Percentiles rank a stretch among this genome's conserved stretches.
phyloP scores from a whole-genome alignment of 2,797 vertebrate species.

The Poecilia gillii region DNA sequence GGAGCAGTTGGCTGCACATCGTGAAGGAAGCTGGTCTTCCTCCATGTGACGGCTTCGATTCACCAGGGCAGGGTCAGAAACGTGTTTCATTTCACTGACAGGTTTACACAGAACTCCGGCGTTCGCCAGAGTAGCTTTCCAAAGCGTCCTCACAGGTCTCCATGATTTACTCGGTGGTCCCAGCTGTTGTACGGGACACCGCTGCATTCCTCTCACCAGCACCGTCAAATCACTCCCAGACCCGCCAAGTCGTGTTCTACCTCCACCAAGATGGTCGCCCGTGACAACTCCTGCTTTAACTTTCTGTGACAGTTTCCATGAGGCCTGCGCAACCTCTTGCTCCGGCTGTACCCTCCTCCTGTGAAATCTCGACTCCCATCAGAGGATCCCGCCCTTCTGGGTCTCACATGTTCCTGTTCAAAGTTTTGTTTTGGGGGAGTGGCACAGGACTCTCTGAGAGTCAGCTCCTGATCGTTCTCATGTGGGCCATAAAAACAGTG shows the following conservation, averaged over 20 bases:
- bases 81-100: not conserved
- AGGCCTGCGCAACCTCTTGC: not conserved
- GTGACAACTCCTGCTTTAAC: slow-evolving; percentile 17
- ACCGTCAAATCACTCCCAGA: slow-evolving; percentile 34
- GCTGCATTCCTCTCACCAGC: slow-evolving; percentile 11
- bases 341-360: slow-evolving; percentile 15
- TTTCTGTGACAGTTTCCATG: not conserved
- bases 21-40: not conserved
- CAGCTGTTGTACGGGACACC: slow-evolving; percentile 12
- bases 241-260: slow-evolving; percentile 27
- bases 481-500: slow-evolving; percentile 26
- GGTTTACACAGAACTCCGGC: not conserved
- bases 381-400: slow-evolving; percentile 43
- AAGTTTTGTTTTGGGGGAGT: slow-evolving; percentile 19
- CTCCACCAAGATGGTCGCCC: slow-evolving; percentile 28
- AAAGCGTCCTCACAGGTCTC: slow-evolving; percentile 10
- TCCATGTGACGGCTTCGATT: not conserved
- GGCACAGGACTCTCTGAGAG: slow-evolving; percentile 15
- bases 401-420: slow-evolving; percentile 53
- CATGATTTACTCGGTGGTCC: slow-evolving; percentile 47
- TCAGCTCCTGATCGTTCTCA: slow-evolving; percentile 24
- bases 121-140: slow-evolving; percentile 6
- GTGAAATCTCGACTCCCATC: slow-evolving; percentile 29
- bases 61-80: not conserved
- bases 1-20: not conserved